A percentile compares a stretch with the other conserved stretches of the same genome.
Evolutionary conservation across 2,113 vertebrate species (phyloP).

Genomic region (Lutjanus erythropterus): DNA sequence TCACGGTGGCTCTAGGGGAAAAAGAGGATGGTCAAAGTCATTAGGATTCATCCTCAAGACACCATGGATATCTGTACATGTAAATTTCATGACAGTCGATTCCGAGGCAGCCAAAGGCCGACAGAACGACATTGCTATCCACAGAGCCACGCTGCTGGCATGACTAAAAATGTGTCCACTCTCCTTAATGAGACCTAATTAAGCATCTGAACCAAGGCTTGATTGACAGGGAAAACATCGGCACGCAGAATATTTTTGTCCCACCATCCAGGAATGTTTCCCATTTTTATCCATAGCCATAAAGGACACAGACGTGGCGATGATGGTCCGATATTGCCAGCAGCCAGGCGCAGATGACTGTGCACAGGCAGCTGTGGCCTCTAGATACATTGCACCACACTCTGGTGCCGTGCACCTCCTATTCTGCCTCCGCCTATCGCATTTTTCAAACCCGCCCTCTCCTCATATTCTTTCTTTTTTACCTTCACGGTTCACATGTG

Average conservation of each 20-base stretch:
- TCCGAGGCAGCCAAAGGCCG: not conserved
- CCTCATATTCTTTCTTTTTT: slow-evolving; percentile 39
- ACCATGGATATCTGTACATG: not conserved
- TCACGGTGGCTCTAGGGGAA: not conserved
- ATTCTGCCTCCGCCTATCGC: slow-evolving; percentile 20
- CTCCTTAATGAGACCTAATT: slow-evolving; percentile 62
- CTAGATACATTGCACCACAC: slow-evolving; percentile 54
- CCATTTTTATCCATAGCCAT: not conserved
- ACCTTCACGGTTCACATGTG: slow-evolving; percentile 73
- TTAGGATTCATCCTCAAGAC: not conserved
- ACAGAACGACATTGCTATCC: not conserved
- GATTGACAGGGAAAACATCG: slow-evolving; percentile 67
- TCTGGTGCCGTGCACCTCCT: slow-evolving; percentile 32
- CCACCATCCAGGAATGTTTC: slow-evolving; percentile 20
- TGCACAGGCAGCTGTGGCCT: slow-evolving; percentile 71
- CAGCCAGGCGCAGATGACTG: slow-evolving; percentile 58
- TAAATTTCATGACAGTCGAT: not conserved
- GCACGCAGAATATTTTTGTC: slow-evolving; percentile 42
- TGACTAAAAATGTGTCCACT: not conserved
- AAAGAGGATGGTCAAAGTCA: not conserved
- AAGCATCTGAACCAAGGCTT: slow-evolving; percentile 56
- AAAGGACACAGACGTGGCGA: slow-evolving; percentile 29
- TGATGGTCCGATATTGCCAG: slow-evolving; percentile 27
- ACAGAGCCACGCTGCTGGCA: not conserved
- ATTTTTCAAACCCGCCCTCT: slow-evolving; percentile 4